These are phyloP conservation scores for Asobara japonica DNA, from an alignment of 1,140 invertebrate species.

Conservation along the genomic window DNA sequence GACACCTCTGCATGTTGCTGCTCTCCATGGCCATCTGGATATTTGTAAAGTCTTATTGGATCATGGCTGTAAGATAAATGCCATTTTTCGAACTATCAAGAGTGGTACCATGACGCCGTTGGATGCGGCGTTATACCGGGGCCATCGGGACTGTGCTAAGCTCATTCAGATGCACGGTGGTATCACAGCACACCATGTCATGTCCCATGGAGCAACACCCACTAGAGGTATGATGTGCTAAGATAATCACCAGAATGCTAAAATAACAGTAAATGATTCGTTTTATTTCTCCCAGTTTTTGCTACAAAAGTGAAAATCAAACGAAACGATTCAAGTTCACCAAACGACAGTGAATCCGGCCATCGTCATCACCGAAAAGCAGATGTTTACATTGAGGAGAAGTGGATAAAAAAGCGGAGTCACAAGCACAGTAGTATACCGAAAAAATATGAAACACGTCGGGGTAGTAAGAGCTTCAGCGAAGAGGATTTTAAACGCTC, in stretches of 20 bases:
- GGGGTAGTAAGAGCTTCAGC: conserved; percentile 60
- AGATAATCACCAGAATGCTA: not conserved
- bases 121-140: conserved; percentile 88
- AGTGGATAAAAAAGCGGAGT: conserved; percentile 57
- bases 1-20: conserved; percentile 92
- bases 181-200: conserved; percentile 55
- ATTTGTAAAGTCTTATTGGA: conserved; percentile 91
- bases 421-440: conserved; percentile 51
- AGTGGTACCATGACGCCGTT: conserved; percentile 87
- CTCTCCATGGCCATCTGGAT: conserved; percentile 93
- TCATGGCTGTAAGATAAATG: conserved; percentile 82
- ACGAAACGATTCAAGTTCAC: conserved; percentile 49
- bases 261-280: conserved; percentile 4
- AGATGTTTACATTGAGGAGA: conserved; percentile 59
- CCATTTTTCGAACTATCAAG: conserved; percentile 82
- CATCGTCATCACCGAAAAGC: conserved; percentile 40
- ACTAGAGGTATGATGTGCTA: conserved; percentile 51
- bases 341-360: conserved; percentile 47
- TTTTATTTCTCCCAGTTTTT: conserved; percentile 47
- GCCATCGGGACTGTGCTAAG: conserved; percentile 89
- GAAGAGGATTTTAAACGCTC: conserved; percentile 60
- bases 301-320: conserved; percentile 53
- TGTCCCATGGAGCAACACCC: conserved; percentile 44
- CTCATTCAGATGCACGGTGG: conserved; percentile 92
- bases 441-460: conserved; percentile 45